Conservation (phyloP, 2,888 invertebrate species). For the Noctuana brunneofusca region DNA sequence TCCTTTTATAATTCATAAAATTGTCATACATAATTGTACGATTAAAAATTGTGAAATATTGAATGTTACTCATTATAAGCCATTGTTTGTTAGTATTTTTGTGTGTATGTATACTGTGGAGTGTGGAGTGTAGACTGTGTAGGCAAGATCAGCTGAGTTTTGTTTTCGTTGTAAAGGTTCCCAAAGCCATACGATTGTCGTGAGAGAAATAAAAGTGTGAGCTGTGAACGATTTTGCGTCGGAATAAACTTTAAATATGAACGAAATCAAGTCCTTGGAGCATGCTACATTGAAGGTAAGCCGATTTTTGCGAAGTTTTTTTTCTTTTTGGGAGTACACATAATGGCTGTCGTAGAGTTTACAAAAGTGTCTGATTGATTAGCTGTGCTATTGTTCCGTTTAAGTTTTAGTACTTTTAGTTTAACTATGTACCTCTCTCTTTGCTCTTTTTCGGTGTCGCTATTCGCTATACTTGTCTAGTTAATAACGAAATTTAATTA, state of each 20-base stretch:
- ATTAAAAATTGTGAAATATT: too few relatives aligned
- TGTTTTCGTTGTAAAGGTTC: slow-evolving; percentile 65
- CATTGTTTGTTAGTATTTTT: background rate
- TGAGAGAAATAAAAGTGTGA: background rate
- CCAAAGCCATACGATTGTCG: slow-evolving; percentile 11
- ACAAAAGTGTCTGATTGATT: slow-evolving; percentile 2
- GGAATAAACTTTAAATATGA: slow-evolving; percentile 81
- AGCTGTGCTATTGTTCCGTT: background rate
- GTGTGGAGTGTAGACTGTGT: too few relatives aligned
- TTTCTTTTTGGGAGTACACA: slow-evolving; percentile 2
- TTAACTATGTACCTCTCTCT: too few relatives aligned
- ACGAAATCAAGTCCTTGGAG: slow-evolving; percentile 96
- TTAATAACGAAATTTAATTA: too few relatives aligned
- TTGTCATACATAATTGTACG: too few relatives aligned
- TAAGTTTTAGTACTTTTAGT: background rate
- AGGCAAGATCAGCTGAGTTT: slow-evolving; percentile 74
- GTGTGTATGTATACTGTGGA: slow-evolving; percentile 16
- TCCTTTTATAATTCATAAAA: too few relatives aligned
- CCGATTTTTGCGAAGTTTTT: slow-evolving; percentile 12
- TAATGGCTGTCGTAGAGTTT: slow-evolving; percentile 29
- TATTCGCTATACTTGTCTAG: too few relatives aligned
- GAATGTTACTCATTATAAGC: too few relatives aligned
- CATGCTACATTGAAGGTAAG: slow-evolving; percentile 96
- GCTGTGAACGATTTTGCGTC: background rate
- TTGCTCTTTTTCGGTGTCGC: too few relatives aligned